Base-by-base conservation (phyloP, 2,888 invertebrate species). In the Parelbella ahira region DNA sequence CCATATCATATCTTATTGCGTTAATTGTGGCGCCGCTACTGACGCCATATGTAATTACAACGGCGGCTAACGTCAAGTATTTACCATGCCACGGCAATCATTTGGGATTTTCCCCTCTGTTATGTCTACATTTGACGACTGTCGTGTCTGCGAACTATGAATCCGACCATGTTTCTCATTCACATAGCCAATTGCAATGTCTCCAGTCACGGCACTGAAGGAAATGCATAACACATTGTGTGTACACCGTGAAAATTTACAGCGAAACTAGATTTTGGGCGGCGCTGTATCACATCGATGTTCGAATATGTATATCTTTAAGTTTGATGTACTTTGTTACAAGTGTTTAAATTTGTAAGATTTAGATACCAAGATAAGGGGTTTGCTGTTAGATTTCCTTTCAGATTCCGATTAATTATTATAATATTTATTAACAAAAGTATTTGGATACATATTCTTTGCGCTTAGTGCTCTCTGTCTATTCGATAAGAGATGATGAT, bases 1-100 rank as follows among this genome's bases (percentile, higher is more conserved):
- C n/a, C 67, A 65, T 65, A 66, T 68, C 68, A 37, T 37, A 37
- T 37, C 28, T 37, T 25, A 28, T 19, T 19, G 6, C 20, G 6
- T 27, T 37, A 37, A 69, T 71, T 65, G 62, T 70, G 37, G 19
- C n/a, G n/a, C n/a, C 58, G 47, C 48, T 45, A 53, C 41, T 42
- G 42, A 27, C 43, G 38, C 48, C 49, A 47, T 19, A 10, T 42
- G 41, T 45, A 44, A 51, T 50, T 48, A 45, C 37, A 23, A 15
- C 15, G 20, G 8, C 20, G 21, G 20, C 13, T 21, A n/a, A n/a
- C n/a, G n/a, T n/a, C n/a, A n/a, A n/a, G n/a, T n/a, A n/a, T n/a
- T n/a, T n/a, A n/a, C n/a, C n/a, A n/a, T n/a, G n/a, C n/a, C n/a
- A n/a, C n/a, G n/a, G n/a, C 7, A 21, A 27, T 41, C 19, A 41